phyloP scores from a whole-genome alignment of 2,888 invertebrate species.

The Auanema freiburgensis region DNA sequence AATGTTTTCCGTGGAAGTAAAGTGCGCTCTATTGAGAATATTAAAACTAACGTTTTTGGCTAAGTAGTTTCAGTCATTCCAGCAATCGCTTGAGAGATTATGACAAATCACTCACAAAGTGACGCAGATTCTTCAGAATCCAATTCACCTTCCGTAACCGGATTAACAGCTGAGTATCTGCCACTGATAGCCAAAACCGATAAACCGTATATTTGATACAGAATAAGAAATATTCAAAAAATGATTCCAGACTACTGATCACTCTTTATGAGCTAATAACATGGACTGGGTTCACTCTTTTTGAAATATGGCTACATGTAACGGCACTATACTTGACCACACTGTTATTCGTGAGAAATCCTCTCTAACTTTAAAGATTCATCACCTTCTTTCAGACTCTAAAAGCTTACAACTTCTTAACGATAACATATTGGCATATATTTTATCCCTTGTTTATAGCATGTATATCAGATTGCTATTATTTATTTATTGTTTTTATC shows the following conservation, averaged over 20 bases:
- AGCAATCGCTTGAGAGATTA: no score
- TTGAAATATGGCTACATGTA: slow-evolving; percentile 90
- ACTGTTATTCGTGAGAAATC: slow-evolving; percentile 72
- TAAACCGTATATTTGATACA: no score
- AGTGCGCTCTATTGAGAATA: slow-evolving; percentile 26
- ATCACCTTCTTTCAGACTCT: slow-evolving; percentile 23
- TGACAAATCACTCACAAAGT: no score
- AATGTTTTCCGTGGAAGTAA: no score
- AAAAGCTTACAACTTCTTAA: slow-evolving; percentile 25
- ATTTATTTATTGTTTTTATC: slow-evolving; percentile 90
- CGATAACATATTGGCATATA: slow-evolving; percentile 81
- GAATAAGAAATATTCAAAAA: no score
- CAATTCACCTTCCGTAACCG: no score
- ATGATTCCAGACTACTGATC: slow-evolving; percentile 70
- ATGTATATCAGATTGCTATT: slow-evolving; percentile 89
- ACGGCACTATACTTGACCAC: slow-evolving; percentile 82
- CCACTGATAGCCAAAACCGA: no score
- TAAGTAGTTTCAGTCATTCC: no score
- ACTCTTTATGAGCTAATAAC: slow-evolving; percentile 84
- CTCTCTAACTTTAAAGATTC: not conserved
- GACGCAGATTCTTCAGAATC: no score
- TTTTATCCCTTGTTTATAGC: slow-evolving; percentile 89
- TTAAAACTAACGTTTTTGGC: not conserved
- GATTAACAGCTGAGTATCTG: no score
- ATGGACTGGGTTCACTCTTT: slow-evolving; percentile 91